Percentiles rank a stretch among this genome's conserved stretches.
These are phyloP conservation scores for Cephus spinipes DNA, from an alignment of 2,888 invertebrate species.

Conservation along the genomic window DNA sequence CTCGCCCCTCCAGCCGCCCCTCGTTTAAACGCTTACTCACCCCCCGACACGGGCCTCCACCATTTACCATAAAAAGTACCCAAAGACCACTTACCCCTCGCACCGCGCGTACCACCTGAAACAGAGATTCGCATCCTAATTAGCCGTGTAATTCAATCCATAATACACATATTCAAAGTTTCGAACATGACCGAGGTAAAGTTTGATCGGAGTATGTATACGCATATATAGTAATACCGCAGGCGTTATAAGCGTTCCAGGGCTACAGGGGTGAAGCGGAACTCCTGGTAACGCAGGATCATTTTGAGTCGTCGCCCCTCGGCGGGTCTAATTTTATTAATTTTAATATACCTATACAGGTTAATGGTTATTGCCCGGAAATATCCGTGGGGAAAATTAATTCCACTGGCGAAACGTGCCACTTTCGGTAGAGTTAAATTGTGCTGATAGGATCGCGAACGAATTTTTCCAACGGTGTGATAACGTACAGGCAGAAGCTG, in stretches of 20 bases:
- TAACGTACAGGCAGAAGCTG: not conserved
- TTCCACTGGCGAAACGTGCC: not conserved
- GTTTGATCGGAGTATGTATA: not conserved
- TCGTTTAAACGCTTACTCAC: constrained; percentile 41
- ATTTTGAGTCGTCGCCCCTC: no score
- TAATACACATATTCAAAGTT: not conserved
- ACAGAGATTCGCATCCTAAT: constrained; percentile 43
- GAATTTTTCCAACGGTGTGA: not conserved
- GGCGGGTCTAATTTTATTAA: not conserved
- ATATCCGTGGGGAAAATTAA: not conserved
- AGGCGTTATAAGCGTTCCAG: not conserved
- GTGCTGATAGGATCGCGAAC: not conserved
- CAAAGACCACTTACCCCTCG: constrained; percentile 41
- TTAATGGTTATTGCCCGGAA: not conserved
- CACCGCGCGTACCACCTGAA: constrained; percentile 39
- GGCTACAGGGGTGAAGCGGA: not conserved
- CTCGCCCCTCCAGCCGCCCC: not conserved
- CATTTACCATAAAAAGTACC: constrained; percentile 35
- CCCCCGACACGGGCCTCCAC: constrained; percentile 23
- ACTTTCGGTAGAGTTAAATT: not conserved
- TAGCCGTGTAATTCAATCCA: constrained; percentile 23
- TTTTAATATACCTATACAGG: not conserved
- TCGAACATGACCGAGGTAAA: not conserved
- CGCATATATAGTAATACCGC: not conserved
- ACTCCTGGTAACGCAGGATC: no score